These are phyloP conservation scores for Coleophora deauratella DNA, from an alignment of 2,888 invertebrate genomes.

Conservation along the genomic window DNA sequence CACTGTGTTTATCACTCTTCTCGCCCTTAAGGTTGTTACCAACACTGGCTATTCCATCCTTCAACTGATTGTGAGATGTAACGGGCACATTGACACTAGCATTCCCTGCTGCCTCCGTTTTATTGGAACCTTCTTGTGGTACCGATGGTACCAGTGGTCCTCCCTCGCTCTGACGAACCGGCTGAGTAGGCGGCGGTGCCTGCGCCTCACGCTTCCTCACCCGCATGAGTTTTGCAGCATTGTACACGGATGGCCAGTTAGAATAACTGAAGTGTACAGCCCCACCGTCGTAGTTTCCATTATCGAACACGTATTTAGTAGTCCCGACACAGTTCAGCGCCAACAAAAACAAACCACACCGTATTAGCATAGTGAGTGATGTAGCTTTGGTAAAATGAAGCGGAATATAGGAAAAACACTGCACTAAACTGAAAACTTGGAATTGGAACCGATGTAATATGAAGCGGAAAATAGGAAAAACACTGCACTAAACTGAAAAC, in stretches of 20 bases:
- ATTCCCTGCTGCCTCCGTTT: too few species aligned
- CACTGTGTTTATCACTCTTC: too few species aligned
- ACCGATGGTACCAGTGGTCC: constrained; percentile 7
- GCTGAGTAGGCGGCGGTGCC: constrained; percentile 1
- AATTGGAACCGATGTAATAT: too few species aligned
- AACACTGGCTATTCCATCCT: too few species aligned
- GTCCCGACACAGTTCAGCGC: constrained; percentile 37
- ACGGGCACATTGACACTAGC: too few species aligned
- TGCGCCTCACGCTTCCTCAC: constrained; percentile 29
- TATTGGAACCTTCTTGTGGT: not conserved
- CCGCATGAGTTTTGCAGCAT: constrained; percentile 33
- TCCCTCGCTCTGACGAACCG: constrained; percentile 25
- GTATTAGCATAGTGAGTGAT: constrained; percentile 31
- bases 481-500: too few species aligned
- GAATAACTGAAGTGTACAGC: constrained; percentile 33
- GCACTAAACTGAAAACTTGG: too few species aligned
- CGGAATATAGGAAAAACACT: too few species aligned
- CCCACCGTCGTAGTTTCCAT: constrained; percentile 16
- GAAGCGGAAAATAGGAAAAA: too few species aligned
- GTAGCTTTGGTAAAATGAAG: too few species aligned
- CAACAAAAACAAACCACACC: constrained; percentile 36
- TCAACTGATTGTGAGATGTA: too few species aligned
- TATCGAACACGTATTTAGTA: constrained; percentile 24
- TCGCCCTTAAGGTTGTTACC: too few species aligned
- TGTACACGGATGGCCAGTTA: constrained; percentile 47